Evolutionary conservation across 2,888 invertebrate species (phyloP).

Genomic region (Perizoma flavofasciatum): DNA sequence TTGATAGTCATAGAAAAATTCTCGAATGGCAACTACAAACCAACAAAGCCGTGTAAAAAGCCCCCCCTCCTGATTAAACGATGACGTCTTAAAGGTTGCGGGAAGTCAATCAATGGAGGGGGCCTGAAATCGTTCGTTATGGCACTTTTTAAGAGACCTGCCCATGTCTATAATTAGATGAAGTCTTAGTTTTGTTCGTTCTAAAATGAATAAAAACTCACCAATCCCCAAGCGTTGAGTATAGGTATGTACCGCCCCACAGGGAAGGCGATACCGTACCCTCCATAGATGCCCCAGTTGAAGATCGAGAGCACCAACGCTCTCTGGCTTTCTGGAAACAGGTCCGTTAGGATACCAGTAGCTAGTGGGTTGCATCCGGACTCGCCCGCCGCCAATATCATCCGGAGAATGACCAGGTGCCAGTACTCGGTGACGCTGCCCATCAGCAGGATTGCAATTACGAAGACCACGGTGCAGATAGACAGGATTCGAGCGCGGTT

Average conservation of each 20-base stretch:
- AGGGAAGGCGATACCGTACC: conserved; percentile 96
- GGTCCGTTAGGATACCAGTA: conserved; percentile 92
- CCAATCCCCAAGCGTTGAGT: conserved; percentile 89
- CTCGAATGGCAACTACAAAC: no score
- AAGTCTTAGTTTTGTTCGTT: no score
- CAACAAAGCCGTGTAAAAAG: no score
- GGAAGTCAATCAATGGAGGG: no score
- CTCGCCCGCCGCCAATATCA: conserved; percentile 94
- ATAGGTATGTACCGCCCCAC: conserved; percentile 93
- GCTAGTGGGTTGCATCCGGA: conserved; percentile 94
- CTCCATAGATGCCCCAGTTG: conserved; percentile 98
- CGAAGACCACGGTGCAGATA: conserved; percentile 91
- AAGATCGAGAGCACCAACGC: conserved; percentile 96
- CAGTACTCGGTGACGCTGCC: conserved; percentile 94
- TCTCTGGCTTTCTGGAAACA: conserved; percentile 91
- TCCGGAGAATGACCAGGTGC: conserved; percentile 93
- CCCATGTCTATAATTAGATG: no score
- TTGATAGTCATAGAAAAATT: no score
- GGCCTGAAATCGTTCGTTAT: no score
- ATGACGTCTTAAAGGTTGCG: no score
- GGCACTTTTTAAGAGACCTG: no score
- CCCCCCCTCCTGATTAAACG: no score
- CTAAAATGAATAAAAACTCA: conserved; percentile 58
- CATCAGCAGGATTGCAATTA: conserved; percentile 92
- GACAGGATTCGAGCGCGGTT: conserved; percentile 90